Percentiles rank a stretch among this genome's conserved stretches.
These are phyloP conservation scores for Hermodice carunculata DNA, from an alignment of 2,888 invertebrate genomes.

Conservation along the genomic window DNA sequence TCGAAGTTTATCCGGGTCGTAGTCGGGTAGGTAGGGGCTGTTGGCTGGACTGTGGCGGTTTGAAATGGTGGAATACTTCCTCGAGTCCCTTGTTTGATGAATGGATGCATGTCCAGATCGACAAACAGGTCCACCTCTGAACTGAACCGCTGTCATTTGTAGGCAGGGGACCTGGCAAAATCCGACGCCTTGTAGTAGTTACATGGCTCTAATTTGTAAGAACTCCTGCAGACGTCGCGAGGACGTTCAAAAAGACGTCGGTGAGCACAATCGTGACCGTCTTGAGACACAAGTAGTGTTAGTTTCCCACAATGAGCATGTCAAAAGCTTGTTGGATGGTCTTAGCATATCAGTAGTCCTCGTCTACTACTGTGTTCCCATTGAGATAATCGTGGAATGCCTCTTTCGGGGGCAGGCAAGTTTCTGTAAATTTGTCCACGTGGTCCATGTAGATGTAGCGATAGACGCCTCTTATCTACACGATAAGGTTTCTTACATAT, in stretches of 20 bases:
- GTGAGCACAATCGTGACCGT: constrained; percentile 52
- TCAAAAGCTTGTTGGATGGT: constrained; percentile 32
- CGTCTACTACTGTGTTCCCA: constrained; percentile 14
- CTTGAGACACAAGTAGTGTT: constrained; percentile 44
- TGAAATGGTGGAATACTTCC: constrained; percentile 5
- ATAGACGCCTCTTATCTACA: background rate
- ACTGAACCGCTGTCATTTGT: constrained; percentile 43
- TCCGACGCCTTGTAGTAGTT: constrained; percentile 50
- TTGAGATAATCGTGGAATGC: constrained; percentile 24
- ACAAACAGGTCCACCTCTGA: constrained; percentile 43
- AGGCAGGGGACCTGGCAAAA: constrained; percentile 49
- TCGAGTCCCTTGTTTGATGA: too few relatives aligned
- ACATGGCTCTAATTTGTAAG: constrained; percentile 48
- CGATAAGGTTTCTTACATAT: too few relatives aligned
- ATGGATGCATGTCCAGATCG: constrained; percentile 17
- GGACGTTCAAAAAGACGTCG: constrained; percentile 61
- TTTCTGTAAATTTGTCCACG: background rate
- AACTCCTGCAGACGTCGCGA: constrained; percentile 40
- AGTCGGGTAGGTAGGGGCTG: constrained; percentile 40
- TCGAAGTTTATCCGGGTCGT: constrained; percentile 23
- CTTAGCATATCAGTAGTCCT: constrained; percentile 35
- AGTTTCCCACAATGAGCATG: constrained; percentile 39
- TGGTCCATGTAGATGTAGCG: background rate
- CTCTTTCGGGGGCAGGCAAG: background rate
- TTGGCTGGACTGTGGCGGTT: constrained; percentile 50